Evolutionary conservation across 2,888 invertebrate species (phyloP), one percentile per base, ranked within the genome.

Genomic region (Zhengitettix transpicula): DNA sequence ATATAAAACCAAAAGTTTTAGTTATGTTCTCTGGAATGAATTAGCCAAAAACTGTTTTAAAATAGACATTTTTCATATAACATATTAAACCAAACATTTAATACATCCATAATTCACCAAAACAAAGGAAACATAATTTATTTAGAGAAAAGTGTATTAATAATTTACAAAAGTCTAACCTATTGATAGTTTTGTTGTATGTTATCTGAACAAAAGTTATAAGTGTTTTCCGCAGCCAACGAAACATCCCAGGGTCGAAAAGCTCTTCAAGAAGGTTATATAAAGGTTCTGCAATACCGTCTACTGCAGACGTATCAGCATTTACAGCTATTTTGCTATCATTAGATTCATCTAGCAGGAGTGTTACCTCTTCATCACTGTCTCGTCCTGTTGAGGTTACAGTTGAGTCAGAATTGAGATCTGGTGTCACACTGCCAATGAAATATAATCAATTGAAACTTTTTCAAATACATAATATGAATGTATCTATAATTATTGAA

Each of bases 141-240:
- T 28, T 28, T 28, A 28, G 28, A 28, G 28, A 28, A 28, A 7
- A 28, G 28, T 28, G 28, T 28, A 28, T 28, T 28, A 47, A 5
- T 5, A 14, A 47, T 8, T 14, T 47, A 47, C 2, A 47, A 47
- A 14, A n/a, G 47, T 56, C 58, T 61, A 61, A 75, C 75, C 73
- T 74, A 71, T 92, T 94, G 55, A 94, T 94, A 60, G 91, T 93
- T 63, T 91, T 79, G n/a, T 92, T 92, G 70, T 91, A 93, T 0
- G 90, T 89, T 61, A 91, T 85, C 74, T 93, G 93, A 40, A 94
- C 92, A 73, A 94, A 93, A 2, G 87, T 87, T 66, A 94, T 92
- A 17, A 94, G 78, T 28, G 90, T 91, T 70, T 87, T 86, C 64
- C 94, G 75, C 41, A 94, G 77, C 84, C 90, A 91, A 58, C 88